Conservation (phyloP, 2,797 vertebrate genomes). For the Catostomus latipinnis region DNA sequence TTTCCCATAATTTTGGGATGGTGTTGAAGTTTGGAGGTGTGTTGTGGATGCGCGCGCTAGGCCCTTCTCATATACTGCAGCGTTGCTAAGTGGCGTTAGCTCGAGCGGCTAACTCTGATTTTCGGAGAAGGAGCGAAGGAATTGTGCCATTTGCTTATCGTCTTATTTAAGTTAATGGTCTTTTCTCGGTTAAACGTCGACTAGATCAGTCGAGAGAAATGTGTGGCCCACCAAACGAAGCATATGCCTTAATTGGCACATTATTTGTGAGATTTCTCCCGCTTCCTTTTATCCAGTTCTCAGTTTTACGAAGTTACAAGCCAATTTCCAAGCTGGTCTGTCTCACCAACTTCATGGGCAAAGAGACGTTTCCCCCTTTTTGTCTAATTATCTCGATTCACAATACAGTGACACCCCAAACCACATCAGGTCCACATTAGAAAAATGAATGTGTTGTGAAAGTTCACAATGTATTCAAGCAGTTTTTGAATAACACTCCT, state of each 20-base stretch:
- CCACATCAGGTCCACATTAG: too few species aligned
- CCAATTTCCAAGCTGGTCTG: background rate
- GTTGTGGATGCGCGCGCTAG: constrained; percentile 36
- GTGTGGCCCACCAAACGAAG: too few species aligned
- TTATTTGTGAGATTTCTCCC: background rate
- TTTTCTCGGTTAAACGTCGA: background rate
- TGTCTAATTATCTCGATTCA: too few species aligned
- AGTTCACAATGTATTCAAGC: too few species aligned
- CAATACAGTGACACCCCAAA: background rate
- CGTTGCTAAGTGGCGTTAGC: constrained; percentile 41
- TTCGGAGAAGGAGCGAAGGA: constrained; percentile 22
- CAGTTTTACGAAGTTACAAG: too few species aligned
- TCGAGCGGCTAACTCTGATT: constrained; percentile 23
- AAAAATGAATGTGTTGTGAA: too few species aligned
- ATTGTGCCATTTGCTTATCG: background rate
- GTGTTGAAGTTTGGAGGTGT: constrained; percentile 29
- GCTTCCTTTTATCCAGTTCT: background rate
- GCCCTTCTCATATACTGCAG: constrained; percentile 41
- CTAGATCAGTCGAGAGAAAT: background rate
- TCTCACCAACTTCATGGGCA: background rate
- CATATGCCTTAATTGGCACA: background rate
- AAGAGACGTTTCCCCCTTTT: too few species aligned
- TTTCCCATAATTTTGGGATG: constrained; percentile 17
- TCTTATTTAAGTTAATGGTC: background rate
- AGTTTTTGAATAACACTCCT: too few species aligned